These are phyloP conservation scores for Entomobrya proxima DNA, from an alignment of 2,888 invertebrate genomes.

Conservation along the genomic window DNA sequence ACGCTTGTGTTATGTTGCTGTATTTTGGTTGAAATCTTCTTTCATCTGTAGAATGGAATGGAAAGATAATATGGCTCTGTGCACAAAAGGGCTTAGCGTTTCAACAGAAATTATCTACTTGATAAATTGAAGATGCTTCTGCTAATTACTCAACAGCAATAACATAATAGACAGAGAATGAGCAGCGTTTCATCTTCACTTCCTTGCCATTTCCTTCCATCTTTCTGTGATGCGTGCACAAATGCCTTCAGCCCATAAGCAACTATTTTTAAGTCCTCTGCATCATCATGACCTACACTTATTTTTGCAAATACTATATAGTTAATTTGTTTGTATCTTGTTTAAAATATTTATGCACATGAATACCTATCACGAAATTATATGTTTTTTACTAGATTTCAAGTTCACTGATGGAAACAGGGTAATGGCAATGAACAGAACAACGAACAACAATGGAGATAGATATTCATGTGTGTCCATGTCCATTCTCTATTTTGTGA, in stretches of 20 bases:
- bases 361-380: background rate
- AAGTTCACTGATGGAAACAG: background rate
- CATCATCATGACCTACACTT: background rate
- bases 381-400: background rate
- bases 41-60: background rate
- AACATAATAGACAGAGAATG: background rate
- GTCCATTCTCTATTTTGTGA: background rate
- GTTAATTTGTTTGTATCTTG: background rate
- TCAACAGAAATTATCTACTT: background rate
- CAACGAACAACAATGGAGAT: too few species aligned
- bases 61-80: background rate
- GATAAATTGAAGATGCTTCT: background rate
- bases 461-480: background rate
- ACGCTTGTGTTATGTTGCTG: background rate
- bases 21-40: background rate
- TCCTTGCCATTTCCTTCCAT: background rate
- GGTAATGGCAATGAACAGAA: conserved; percentile 5
- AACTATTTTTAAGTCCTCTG: too few species aligned
- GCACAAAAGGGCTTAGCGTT: background rate
- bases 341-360: background rate
- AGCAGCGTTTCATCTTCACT: too few species aligned
- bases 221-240: background rate
- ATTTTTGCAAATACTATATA: too few species aligned
- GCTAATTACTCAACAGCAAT: background rate
- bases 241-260: too few species aligned